A percentile compares a stretch with the other conserved stretches of the same genome.
These are phyloP conservation scores for Halesus radiatus DNA, from an alignment of 1,140 invertebrate genomes.

Conservation along the genomic window DNA sequence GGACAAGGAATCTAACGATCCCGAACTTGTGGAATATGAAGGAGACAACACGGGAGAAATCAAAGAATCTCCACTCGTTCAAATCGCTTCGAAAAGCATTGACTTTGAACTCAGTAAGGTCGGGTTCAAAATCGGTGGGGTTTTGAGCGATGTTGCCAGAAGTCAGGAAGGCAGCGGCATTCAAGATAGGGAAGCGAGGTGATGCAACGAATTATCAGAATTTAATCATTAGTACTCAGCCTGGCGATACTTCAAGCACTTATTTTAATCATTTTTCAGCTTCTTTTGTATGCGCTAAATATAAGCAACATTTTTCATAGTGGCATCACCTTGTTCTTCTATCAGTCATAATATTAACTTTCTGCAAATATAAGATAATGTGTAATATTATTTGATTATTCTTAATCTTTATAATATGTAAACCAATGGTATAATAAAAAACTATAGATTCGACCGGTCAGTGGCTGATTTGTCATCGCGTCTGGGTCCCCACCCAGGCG, in stretches of 20 bases:
- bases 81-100: conserved; percentile 13
- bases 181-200: conserved; percentile 53
- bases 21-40: conserved; percentile 48
- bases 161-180: conserved; percentile 44
- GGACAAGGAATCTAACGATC: conserved; percentile 42
- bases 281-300: too few species aligned
- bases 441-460: too few species aligned
- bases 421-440: too few species aligned
- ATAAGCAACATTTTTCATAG: too few species aligned
- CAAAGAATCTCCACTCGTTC: conserved; percentile 6
- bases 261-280: conserved; percentile 1
- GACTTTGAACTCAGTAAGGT: conserved; percentile 40
- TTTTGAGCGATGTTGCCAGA: conserved; percentile 51
- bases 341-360: too few species aligned
- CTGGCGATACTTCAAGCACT: conserved; percentile 24
- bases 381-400: too few species aligned
- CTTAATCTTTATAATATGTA: too few species aligned
- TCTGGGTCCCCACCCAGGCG: too few species aligned
- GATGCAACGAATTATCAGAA: conserved; percentile 45
- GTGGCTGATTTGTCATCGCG: too few species aligned
- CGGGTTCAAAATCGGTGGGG: conserved; percentile 46
- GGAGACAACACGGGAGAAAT: conserved; percentile 9
- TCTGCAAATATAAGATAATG: too few species aligned
- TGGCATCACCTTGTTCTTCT: too few species aligned
- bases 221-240: neutral